phyloP scores from a whole-genome alignment of 2,113 vertebrate species.

The Calonectris borealis region DNA sequence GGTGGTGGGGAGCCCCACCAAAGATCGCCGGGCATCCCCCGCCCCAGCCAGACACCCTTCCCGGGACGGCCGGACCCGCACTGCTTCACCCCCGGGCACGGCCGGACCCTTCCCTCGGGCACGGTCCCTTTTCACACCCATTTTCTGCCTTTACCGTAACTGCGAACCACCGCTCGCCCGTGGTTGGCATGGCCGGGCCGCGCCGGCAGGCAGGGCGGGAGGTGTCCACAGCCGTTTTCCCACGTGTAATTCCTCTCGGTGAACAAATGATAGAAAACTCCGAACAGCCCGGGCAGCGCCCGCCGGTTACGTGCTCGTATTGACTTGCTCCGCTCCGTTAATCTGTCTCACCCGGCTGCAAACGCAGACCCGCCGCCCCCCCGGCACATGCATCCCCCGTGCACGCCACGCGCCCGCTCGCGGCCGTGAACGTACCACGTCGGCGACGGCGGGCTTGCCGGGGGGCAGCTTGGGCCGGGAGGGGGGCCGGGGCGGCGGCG shows the following conservation, averaged over 20 bases:
- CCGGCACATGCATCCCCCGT: accelerated
- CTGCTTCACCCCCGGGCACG: too few species aligned
- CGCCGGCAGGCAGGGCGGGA: neutral
- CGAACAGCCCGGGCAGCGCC: accelerated
- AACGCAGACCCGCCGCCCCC: accelerated
- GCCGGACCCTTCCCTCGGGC: accelerated
- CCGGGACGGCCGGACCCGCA: accelerated
- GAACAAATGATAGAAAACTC: accelerated
- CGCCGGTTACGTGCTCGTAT: accelerated
- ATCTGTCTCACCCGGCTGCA: neutral
- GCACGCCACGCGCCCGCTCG: too few species aligned
- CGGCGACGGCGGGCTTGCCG: slow-evolving; percentile 85
- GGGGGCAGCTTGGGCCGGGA: slow-evolving; percentile 92
- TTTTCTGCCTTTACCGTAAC: accelerated
- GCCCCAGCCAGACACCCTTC: accelerated
- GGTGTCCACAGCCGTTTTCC: accelerated
- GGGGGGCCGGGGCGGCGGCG: slow-evolving; percentile 82
- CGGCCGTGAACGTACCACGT: slow-evolving; percentile 80
- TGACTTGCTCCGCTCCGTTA: accelerated
- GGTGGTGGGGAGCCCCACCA: accelerated
- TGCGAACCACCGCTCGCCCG: accelerated
- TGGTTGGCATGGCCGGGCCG: accelerated
- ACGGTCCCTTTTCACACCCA: accelerated
- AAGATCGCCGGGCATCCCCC: neutral
- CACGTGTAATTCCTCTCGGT: accelerated